phyloP scores from a whole-genome alignment of 2,797 vertebrate species.

The Gallinago solitaria region DNA sequence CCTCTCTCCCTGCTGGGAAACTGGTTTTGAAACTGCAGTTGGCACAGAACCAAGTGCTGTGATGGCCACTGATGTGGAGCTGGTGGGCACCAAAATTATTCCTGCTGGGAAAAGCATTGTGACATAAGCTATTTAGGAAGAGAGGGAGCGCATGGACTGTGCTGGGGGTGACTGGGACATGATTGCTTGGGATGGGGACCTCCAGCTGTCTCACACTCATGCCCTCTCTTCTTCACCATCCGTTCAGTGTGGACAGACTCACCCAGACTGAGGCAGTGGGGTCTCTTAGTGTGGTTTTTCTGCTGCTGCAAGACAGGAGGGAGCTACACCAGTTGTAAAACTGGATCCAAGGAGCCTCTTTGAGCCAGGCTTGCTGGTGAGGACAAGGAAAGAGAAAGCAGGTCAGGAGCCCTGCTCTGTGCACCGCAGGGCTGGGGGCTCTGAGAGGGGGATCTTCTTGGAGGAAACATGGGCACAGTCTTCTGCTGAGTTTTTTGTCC shows the following conservation, averaged over 20 bases:
- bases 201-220: not conserved
- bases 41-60: accelerated
- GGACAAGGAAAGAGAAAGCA: not conserved
- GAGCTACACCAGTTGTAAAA: not conserved
- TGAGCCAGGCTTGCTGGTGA: not conserved
- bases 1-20: not conserved
- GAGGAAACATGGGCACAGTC: not conserved
- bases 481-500: not conserved
- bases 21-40: not conserved
- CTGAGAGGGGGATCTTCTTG: not conserved
- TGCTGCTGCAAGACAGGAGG: not conserved
- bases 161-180: not conserved
- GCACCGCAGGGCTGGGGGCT: not conserved
- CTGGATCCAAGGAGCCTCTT: not conserved
- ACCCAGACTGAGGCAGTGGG: not conserved
- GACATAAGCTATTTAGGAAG: not conserved
- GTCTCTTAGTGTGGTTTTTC: not conserved
- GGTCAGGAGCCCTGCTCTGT: not conserved
- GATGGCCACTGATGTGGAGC: accelerated
- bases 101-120: accelerated
- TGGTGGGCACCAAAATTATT: not conserved
- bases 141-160: not conserved
- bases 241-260: not conserved
- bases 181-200: not conserved
- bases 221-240: not conserved